Percentiles rank a stretch among this genome's conserved stretches.
Evolutionary conservation across 2,888 invertebrate species (phyloP).

Genomic region (Cheiracanthium punctorium): DNA sequence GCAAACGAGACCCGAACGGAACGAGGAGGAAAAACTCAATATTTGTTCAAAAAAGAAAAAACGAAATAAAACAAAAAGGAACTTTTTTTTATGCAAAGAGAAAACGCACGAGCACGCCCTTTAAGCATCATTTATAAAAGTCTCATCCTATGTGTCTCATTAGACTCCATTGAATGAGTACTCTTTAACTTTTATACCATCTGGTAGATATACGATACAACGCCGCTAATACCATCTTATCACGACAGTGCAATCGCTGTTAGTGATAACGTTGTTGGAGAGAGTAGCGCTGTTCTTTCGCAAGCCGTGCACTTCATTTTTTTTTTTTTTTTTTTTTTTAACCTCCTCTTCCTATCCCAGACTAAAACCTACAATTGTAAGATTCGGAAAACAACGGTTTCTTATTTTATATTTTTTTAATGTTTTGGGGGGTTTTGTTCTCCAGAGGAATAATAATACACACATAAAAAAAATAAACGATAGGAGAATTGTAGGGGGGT

Average conservation of each 20-base stretch:
- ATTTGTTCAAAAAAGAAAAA: background rate
- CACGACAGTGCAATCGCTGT: conserved; percentile 44
- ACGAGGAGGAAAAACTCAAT: background rate
- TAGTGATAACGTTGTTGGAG: background rate
- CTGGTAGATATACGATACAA: conserved; percentile 18
- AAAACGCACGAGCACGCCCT: background rate
- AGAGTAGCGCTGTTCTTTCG: background rate
- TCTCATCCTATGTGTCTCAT: conserved; percentile 16
- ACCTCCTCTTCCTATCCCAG: conserved; percentile 13
- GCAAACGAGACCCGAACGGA: too few relatives aligned
- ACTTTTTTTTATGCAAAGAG: background rate
- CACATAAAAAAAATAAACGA: background rate
- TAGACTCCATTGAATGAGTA: background rate
- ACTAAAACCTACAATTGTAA: conserved; percentile 42
- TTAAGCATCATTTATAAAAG: conserved; percentile 46
- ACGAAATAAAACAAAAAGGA: background rate
- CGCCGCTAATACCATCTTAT: conserved; percentile 38
- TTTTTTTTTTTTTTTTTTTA: conserved; percentile 12
- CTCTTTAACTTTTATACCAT: conserved; percentile 15
- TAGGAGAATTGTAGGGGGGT: background rate
- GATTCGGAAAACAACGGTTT: conserved; percentile 5
- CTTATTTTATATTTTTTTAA: too few relatives aligned
- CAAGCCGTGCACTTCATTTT: background rate
- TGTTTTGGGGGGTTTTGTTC: background rate
- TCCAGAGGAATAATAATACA: background rate